phyloP scores from a whole-genome alignment of 2,888 invertebrate genomes.

The Amphimallon solstitiale region DNA sequence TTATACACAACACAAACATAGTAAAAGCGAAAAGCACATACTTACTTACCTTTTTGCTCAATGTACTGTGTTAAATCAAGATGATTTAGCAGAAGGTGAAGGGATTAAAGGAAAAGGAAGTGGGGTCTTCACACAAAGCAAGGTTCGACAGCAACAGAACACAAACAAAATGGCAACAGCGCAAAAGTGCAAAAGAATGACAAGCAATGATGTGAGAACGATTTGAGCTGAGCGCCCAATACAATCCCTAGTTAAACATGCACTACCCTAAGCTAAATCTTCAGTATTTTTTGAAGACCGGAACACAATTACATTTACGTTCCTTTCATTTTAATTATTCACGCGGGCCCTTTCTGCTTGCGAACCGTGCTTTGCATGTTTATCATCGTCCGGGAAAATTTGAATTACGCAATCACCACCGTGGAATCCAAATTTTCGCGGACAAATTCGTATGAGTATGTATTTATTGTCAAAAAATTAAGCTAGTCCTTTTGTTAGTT shows the following conservation, averaged over 20 bases:
- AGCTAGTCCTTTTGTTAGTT: constrained; percentile 58
- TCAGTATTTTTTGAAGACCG: neutral
- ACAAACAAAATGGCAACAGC: constrained; percentile 49
- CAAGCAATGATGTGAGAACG: constrained; percentile 46
- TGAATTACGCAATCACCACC: neutral
- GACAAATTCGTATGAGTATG: neutral
- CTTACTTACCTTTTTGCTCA: constrained; percentile 31
- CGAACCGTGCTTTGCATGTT: constrained; percentile 63
- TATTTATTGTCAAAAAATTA: constrained; percentile 32
- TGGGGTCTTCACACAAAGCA: constrained; percentile 61
- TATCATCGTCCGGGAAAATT: constrained; percentile 12
- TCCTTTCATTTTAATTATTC: neutral
- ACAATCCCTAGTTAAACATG: constrained; percentile 53
- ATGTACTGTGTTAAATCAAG: neutral
- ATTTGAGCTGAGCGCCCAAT: constrained; percentile 64
- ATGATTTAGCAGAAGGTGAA: constrained; percentile 14
- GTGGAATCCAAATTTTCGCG: constrained; percentile 21
- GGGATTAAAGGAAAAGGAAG: constrained; percentile 34
- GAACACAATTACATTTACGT: neutral
- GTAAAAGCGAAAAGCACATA: constrained; percentile 31
- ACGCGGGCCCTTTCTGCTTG: constrained; percentile 41
- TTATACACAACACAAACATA: neutral
- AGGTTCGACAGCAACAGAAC: constrained; percentile 62
- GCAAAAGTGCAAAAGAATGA: constrained; percentile 51
- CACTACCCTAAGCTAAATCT: neutral